Evolutionary conservation across 2,113 vertebrate genomes (phyloP), one percentile per base, ranked within the genome.

Genomic region (Agelaius phoeniceus): DNA sequence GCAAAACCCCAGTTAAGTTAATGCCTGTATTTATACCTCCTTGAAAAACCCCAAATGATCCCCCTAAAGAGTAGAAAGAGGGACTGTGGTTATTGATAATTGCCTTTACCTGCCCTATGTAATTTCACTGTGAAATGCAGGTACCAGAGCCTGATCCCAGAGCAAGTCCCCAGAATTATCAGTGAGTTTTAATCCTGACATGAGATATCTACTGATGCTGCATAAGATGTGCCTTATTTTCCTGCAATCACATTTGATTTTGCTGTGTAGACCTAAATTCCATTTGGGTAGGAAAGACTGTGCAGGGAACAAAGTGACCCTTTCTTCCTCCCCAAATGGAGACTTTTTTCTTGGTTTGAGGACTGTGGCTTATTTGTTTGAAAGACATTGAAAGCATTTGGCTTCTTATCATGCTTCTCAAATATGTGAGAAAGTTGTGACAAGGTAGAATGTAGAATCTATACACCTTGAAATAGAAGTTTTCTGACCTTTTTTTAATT

Each of bases 361-460:
- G 41, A 89, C 88, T 88, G 55, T 84, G 55, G 46, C 35, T 84
- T 30, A n/a, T 88, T 94, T 96, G 30, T 95, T 77, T 89, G 51
- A 46, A 83, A 58, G 63, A 41, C 16, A 41, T 11, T 55, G 49
- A 92, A 86, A 95, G 16, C 41, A 69, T 5, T 10, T 85, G 17
- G 9, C 89, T 90, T 93, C 59, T 54, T 87, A 61, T 48, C 11
- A 11, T 12, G 14, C 9, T 87, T 78, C 65, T 84, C 48, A 82
- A 84, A 81, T 55, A 13, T 14, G 19, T 39, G 8, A 58, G 43
- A 21, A 41, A n/a, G 20, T 23, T 63, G 39, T 57, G 39, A 22
- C 20, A 27, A 91, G 65, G 27, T 81, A 48, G 51, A 84, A 72
- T 39, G 31, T 14, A 48, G 59, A 84, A 44, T 48, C 22, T 11